Evolutionary conservation across 1,140 invertebrate species (phyloP).

Genomic region (Acromyrmex charruanus): DNA sequence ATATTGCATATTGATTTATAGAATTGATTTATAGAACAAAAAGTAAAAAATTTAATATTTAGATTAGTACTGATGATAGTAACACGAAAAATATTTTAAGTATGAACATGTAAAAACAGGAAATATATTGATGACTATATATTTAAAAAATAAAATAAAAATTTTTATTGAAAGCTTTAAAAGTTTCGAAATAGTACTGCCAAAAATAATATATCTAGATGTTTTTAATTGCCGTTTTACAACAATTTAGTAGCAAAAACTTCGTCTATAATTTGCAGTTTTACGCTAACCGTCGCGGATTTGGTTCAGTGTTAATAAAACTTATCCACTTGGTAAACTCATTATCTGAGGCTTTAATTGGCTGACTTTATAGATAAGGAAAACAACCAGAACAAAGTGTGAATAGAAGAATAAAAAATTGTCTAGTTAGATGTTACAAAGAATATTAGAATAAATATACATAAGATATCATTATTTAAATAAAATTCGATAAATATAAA

Average conservation of each 20-base stretch:
- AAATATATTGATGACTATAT: not conserved
- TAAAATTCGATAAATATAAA: not conserved
- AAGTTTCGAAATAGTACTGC: not conserved
- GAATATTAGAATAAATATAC: not conserved
- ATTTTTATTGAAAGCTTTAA: not conserved
- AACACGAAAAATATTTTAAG: not conserved
- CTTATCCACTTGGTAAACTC: constrained; percentile 60
- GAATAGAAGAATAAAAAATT: constrained; percentile 23
- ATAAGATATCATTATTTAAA: not conserved
- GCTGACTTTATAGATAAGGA: constrained; percentile 31
- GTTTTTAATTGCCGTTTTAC: constrained; percentile 25
- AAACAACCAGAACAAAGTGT: constrained; percentile 24
- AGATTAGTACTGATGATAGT: not conserved
- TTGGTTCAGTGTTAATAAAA: constrained; percentile 30
- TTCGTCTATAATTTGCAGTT: constrained; percentile 28
- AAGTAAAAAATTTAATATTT: not conserved
- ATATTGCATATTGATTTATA: constrained; percentile 15
- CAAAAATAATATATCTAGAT: constrained; percentile 8
- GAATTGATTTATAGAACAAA: not conserved
- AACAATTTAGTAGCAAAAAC: constrained; percentile 9
- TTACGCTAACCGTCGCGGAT: constrained; percentile 13
- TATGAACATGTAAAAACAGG: not conserved
- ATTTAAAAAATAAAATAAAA: not conserved
- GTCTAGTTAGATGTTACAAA: not conserved
- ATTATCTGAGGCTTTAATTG: constrained; percentile 48